phyloP scores from a whole-genome alignment of 1,140 invertebrate species.

The Conus betulinus region DNA sequence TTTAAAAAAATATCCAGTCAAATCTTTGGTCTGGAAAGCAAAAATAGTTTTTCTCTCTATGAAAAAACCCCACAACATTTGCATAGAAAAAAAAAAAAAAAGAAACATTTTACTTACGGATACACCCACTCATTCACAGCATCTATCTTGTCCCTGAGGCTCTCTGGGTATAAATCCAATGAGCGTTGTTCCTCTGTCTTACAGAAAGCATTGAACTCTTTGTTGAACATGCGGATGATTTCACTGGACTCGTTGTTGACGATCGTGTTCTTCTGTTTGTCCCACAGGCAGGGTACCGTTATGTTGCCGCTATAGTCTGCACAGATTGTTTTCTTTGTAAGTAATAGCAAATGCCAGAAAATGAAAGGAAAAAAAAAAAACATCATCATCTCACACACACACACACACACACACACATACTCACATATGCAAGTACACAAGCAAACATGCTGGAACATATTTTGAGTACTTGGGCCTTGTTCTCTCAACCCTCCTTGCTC shows the following conservation, averaged over 20 bases:
- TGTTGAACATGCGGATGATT: slow-evolving; percentile 72
- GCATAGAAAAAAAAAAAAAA: too few species aligned
- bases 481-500: too few species aligned
- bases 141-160: slow-evolving; percentile 62
- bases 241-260: slow-evolving; percentile 74
- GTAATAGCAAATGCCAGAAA: neutral
- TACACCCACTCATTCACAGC: slow-evolving; percentile 69
- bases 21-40: too few species aligned
- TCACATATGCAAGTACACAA: too few species aligned
- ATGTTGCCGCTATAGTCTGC: slow-evolving; percentile 62
- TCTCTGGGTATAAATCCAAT: slow-evolving; percentile 68
- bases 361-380: neutral
- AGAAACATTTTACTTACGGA: slow-evolving; percentile 52
- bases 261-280: slow-evolving; percentile 66
- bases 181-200: slow-evolving; percentile 62
- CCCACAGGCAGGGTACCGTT: slow-evolving; percentile 70
- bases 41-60: too few species aligned
- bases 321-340: neutral
- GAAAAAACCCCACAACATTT: too few species aligned
- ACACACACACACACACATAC: too few species aligned
- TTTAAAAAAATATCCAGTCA: too few species aligned
- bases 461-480: too few species aligned
- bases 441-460: too few species aligned
- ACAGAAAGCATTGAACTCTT: slow-evolving; percentile 71
- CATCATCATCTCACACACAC: too few species aligned